Conservation (phyloP, 1,140 invertebrate species). For the Periplaneta americana region DNA sequence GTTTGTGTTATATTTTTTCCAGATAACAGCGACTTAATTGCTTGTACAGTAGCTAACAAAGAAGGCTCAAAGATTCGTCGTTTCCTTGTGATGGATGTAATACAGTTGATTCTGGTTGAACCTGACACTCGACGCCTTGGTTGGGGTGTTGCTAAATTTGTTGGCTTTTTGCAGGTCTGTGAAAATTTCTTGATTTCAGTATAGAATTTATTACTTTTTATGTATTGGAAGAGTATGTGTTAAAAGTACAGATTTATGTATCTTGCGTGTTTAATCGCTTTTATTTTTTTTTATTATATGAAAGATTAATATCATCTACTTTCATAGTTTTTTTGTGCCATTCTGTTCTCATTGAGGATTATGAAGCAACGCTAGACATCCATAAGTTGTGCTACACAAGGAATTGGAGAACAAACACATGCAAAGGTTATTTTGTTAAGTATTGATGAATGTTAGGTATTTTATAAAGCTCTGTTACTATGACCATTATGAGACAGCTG, state of each 20-base stretch:
- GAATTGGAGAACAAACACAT: too few species aligned
- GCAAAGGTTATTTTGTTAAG: too few species aligned
- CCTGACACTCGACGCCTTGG: slow-evolving; percentile 88
- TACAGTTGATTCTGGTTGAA: slow-evolving; percentile 95
- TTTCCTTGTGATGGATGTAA: slow-evolving; percentile 91
- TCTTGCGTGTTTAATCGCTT: not conserved
- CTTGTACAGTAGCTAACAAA: slow-evolving; percentile 86
- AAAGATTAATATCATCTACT: too few species aligned
- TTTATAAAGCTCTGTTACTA: too few species aligned
- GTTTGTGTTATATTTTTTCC: slow-evolving; percentile 36
- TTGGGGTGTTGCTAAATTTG: slow-evolving; percentile 95
- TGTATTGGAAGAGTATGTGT: not conserved
- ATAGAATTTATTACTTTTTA: not conserved
- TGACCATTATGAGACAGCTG: too few species aligned
- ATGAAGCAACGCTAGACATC: too few species aligned
- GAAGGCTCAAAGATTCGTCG: slow-evolving; percentile 84
- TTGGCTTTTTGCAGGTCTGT: slow-evolving; percentile 69
- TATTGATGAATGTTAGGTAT: too few species aligned
- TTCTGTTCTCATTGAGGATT: too few species aligned
- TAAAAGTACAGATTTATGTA: not conserved
- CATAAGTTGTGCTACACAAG: too few species aligned
- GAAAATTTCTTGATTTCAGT: not conserved
- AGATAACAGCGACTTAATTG: slow-evolving; percentile 97
- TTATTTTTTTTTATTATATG: too few species aligned
- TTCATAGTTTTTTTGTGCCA: too few species aligned